These are phyloP conservation scores for Rhopalosiphum nymphaeae DNA, from an alignment of 2,888 invertebrate genomes.

Conservation along the genomic window DNA sequence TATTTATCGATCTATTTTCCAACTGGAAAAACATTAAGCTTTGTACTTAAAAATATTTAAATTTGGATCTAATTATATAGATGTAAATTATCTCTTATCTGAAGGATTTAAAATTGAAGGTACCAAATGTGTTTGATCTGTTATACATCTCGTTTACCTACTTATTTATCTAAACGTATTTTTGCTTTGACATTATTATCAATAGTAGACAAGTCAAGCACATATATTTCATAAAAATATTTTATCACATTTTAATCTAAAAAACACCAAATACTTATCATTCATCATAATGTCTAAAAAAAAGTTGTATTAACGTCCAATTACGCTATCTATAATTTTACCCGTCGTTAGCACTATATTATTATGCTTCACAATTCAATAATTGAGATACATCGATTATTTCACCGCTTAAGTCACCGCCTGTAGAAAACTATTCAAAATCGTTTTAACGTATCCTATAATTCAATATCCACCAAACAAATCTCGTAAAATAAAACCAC, in stretches of 20 bases:
- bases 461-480: no score
- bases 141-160: neutral
- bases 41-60: neutral
- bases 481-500: no score
- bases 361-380: neutral
- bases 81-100: neutral
- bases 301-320: neutral
- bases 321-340: no score
- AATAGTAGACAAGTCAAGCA: neutral
- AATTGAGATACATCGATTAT: neutral
- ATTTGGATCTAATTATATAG: neutral
- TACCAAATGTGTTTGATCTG: neutral
- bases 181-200: neutral
- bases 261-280: neutral
- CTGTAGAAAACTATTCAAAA: no score
- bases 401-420: neutral
- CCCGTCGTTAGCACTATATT: neutral
- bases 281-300: neutral
- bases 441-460: no score
- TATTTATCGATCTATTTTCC: neutral
- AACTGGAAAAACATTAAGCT: neutral
- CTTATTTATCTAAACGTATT: neutral
- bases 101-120: neutral
- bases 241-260: neutral
- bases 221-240: neutral